Base-by-base conservation (phyloP, 2,113 vertebrate genomes). In the Tetraodon nigroviridis region DNA sequence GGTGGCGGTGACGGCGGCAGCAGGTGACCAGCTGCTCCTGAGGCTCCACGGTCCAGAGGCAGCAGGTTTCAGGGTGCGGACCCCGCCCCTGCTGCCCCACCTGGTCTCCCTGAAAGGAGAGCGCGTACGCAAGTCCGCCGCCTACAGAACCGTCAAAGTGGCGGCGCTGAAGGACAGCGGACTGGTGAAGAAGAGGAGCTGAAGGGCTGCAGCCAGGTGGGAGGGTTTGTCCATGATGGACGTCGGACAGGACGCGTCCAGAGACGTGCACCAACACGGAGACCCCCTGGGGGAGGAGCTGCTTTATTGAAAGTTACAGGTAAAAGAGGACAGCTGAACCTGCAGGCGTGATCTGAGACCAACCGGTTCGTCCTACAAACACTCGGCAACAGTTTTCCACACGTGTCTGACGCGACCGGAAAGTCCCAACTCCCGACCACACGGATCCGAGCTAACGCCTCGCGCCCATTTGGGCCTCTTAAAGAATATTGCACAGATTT, bases 1-100 rank as follows among this genome's bases (percentile, higher is more conserved):
- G 96, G 92, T 97, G 69, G 89, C 94, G 2, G 90, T 98, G 70
- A 97, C 95, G 0, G 92, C 92, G 32, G 75, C 69, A 0, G 50
- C 45, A 0, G 87, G 87, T 0, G 86, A 92, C n/a, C 81, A 79
- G 42, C 10, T 98, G 11, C 48, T 70, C 29, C 74, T 99, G 51
- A 87, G 89, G 78, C 89, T 90, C 7, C 91, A 93, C 1, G 82
- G 87, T 1, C 96, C 95, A 0, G 56, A 71, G 55, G 90, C 80
- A 2, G 90, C 88, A 0, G 21, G 41, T 0, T 20, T 92, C 46
- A 63, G 84, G 0, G 29, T 98, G 66, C 78, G 94, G 58, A 75
- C 69, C 4, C 92, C 94, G 0, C 84, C 96, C 0, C 90, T 99
- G 18, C 67, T 99, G 41, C 94, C 96, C 0, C 81, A 89, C 51